Evolutionary conservation across 2,888 invertebrate species (phyloP).

Genomic region (Adelphocoris suturalis): DNA sequence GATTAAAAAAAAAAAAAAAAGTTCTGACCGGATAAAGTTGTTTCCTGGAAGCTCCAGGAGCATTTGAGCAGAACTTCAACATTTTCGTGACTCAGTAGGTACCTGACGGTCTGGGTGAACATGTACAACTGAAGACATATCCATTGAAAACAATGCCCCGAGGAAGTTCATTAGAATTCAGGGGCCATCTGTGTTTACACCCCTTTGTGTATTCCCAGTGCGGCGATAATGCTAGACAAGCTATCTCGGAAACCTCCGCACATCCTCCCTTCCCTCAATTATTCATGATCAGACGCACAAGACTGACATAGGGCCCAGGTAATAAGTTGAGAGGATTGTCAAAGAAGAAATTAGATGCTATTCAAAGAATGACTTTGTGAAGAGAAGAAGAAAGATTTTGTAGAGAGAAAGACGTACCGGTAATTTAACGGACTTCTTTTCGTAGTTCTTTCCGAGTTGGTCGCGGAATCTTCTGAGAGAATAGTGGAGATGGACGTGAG

Average conservation of each 20-base stretch:
- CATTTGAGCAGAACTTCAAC: constrained; percentile 70
- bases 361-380: not conserved
- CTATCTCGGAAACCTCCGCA: constrained; percentile 53
- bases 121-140: constrained; percentile 63
- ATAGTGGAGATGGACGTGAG: constrained; percentile 77
- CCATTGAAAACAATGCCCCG: constrained; percentile 62
- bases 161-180: constrained; percentile 68
- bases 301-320: constrained; percentile 5
- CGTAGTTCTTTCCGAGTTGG: constrained; percentile 74
- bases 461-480: constrained; percentile 76
- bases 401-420: constrained; percentile 21
- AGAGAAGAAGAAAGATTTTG: constrained; percentile 27
- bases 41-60: constrained; percentile 44
- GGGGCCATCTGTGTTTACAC: constrained; percentile 71
- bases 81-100: constrained; percentile 49
- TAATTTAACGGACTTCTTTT: constrained; percentile 60
- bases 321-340: not conserved
- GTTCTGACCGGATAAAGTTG: constrained; percentile 6
- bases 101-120: constrained; percentile 45
- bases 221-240: constrained; percentile 66
- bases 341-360: not conserved
- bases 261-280: constrained; percentile 51
- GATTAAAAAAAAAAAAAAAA: not conserved
- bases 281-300: constrained; percentile 52
- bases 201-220: constrained; percentile 72